Conservation (phyloP, 2,888 invertebrate genomes). For the Megastigmus dorsalis region DNA sequence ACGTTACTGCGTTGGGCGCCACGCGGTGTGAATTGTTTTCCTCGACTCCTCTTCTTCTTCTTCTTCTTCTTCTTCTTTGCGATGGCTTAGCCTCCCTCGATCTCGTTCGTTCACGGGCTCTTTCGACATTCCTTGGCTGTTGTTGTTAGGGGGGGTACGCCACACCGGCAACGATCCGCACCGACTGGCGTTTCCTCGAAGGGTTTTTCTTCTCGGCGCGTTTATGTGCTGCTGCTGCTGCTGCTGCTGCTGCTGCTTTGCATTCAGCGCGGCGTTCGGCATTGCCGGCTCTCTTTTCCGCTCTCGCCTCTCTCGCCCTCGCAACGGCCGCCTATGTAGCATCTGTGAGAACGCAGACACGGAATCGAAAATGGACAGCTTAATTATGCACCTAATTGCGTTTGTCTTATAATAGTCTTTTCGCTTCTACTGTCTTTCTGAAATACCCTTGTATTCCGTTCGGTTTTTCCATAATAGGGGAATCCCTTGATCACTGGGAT, state of each 20-base stretch:
- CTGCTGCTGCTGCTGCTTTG: neutral
- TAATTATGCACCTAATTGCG: constrained; percentile 44
- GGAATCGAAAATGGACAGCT: constrained; percentile 32
- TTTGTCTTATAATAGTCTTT: no score
- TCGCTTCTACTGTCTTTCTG: no score
- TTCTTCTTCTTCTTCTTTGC: neutral
- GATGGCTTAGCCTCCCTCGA: no score
- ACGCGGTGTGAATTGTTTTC: neutral
- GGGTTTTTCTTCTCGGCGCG: constrained; percentile 15
- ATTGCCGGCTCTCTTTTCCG: constrained; percentile 12
- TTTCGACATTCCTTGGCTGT: constrained; percentile 37
- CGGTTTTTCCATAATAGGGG: no score
- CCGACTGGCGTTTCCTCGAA: constrained; percentile 36
- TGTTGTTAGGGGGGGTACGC: neutral
- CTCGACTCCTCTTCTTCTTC: neutral
- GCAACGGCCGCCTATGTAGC: no score
- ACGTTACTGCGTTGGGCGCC: constrained; percentile 9
- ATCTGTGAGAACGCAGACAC: constrained; percentile 16
- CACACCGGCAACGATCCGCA: neutral
- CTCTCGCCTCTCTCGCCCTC: neutral
- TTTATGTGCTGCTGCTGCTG: neutral
- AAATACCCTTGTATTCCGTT: no score
- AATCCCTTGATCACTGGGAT: no score
- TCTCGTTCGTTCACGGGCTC: neutral
- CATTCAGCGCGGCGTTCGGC: neutral